A percentile compares a stretch with the other conserved stretches of the same genome.
Evolutionary conservation across 2,797 vertebrate genomes (phyloP).

Genomic region (Rhabdophis nuchalis): DNA sequence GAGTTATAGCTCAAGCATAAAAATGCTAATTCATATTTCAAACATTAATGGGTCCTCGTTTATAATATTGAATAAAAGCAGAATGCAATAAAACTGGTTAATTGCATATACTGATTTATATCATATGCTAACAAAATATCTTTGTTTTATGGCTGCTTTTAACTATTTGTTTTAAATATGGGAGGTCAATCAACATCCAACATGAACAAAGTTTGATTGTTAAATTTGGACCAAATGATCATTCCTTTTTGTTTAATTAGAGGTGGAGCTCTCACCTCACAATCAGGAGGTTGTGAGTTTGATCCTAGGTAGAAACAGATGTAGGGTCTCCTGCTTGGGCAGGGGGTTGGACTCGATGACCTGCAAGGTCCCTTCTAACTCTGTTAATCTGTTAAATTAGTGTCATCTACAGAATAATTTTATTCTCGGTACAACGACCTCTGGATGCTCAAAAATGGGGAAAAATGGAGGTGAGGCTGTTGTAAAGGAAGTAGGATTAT

Average conservation of each 20-base stretch:
- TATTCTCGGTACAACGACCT: not conserved
- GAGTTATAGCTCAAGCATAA: slow-evolving; percentile 12
- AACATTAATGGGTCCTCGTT: slow-evolving; percentile 5
- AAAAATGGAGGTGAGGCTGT: not conserved
- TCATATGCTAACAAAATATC: not conserved
- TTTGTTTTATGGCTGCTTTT: not conserved
- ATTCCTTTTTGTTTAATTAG: slow-evolving; percentile 24
- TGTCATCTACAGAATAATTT: slow-evolving; percentile 9
- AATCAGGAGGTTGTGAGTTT: too few relatives aligned
- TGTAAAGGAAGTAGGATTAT: not conserved
- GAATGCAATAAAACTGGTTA: slow-evolving; percentile 11
- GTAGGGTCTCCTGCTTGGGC: too few relatives aligned
- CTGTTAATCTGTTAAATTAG: not conserved
- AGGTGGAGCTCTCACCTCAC: too few relatives aligned
- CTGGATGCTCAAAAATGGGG: not conserved
- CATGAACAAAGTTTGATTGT: slow-evolving; percentile 16
- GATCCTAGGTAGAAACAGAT: too few relatives aligned
- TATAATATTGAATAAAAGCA: not conserved
- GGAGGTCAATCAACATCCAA: not conserved
- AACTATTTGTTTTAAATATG: slow-evolving; percentile 6
- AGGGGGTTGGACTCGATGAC: too few relatives aligned
- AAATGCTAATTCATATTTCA: not conserved
- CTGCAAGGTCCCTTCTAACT: too few relatives aligned
- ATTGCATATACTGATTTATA: slow-evolving; percentile 18
- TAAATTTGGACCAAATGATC: not conserved